Base-by-base conservation (phyloP, 2,113 vertebrate genomes). In the Pedetes capensis region DNA sequence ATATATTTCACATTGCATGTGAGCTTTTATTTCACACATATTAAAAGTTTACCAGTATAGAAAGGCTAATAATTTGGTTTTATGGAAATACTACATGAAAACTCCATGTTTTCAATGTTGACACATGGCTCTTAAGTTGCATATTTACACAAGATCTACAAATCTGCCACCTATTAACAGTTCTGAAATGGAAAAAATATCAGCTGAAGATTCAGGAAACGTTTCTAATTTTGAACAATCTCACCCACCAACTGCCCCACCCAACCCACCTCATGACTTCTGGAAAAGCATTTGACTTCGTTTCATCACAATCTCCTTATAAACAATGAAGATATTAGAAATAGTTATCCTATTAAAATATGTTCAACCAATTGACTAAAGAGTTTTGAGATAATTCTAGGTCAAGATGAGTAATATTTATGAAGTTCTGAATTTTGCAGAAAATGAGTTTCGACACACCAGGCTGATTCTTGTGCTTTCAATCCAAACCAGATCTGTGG, bases 401-500 rank as follows among this genome's bases (percentile, higher is more conserved):
- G 29, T 82, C n/a, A 78, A 63, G 34, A 57, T 47, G 83, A 80
- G 75, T 27, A 72, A 63, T 51, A 80, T 22, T 91, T 81, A 55
- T 47, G 55, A 16, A 76, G 82, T 81, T 89, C 34, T 51, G 49
- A 72, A 39, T 87, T 90, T 27, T 91, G 22, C 6, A 78, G 71
- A 85, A 92, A 47, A 84, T 47, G 34, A 44, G 34, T n/a, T n/a
- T n/a, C n/a, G n/a, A n/a, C 27, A 72, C 5, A 23, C 2, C 27
- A 68, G 42, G 42, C n/a, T 78, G 37, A 92, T 78, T 84, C 55
- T 42, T 11, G 53, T 64, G 17, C 44, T 91, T 89, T 63, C 29
- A 79, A 37, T 82, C 6, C 27, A 57, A 94, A 47, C 66, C 91
- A 84, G 16, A 81, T 74, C 25, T 91, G 93, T 76, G 93, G 74